Percentiles rank a stretch among this genome's conserved stretches.
Evolutionary conservation across 2,888 invertebrate species (phyloP).

Genomic region (Hypena proboscidalis): DNA sequence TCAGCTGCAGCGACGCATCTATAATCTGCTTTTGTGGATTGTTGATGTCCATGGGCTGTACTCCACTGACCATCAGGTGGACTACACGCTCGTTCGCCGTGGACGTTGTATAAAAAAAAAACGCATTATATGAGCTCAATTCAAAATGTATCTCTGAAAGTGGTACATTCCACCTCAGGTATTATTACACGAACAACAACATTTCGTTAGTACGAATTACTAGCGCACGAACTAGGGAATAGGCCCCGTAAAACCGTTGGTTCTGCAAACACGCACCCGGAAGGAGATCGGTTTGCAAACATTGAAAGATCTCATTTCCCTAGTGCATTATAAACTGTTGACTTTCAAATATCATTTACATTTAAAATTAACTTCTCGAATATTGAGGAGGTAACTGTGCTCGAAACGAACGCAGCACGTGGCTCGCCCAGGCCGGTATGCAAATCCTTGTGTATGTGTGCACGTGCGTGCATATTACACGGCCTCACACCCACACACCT

Average conservation of each 20-base stretch:
- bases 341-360: constrained; percentile 77
- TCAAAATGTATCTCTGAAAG: neutral
- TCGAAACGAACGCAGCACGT: constrained; percentile 73
- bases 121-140: too few species aligned
- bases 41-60: too few species aligned
- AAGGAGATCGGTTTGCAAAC: constrained; percentile 50
- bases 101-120: too few species aligned
- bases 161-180: too few species aligned
- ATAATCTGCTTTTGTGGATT: too few species aligned
- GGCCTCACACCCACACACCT: constrained; percentile 64
- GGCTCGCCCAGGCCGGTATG: constrained; percentile 76
- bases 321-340: constrained; percentile 61
- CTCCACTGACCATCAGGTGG: too few species aligned
- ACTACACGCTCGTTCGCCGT: too few species aligned
- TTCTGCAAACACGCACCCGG: constrained; percentile 40
- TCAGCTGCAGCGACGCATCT: too few species aligned
- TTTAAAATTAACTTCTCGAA: constrained; percentile 77
- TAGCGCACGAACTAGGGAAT: constrained; percentile 29
- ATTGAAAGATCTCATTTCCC: constrained; percentile 54
- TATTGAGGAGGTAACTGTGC: constrained; percentile 80
- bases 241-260: constrained; percentile 29
- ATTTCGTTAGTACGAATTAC: constrained; percentile 28
- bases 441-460: constrained; percentile 69
- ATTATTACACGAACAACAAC: neutral
- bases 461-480: constrained; percentile 53